phyloP scores from a whole-genome alignment of 1,140 invertebrate species.

The Orius insidiosus region DNA sequence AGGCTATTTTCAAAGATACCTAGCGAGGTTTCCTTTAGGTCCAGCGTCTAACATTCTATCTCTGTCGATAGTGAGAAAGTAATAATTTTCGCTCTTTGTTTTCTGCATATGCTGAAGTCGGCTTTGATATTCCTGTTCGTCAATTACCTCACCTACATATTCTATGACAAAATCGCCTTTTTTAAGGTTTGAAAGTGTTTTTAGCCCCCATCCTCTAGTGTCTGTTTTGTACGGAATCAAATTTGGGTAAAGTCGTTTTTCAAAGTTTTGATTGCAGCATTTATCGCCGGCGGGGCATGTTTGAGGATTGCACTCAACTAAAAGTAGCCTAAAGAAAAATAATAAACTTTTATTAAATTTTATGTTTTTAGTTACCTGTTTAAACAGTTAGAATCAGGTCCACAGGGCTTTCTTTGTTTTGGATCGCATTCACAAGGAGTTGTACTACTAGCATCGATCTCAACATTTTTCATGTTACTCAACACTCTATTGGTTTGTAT shows the following conservation, averaged over 20 bases:
- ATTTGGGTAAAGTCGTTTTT: constrained; percentile 59
- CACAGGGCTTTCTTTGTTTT: constrained; percentile 53
- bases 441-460: constrained; percentile 42
- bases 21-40: constrained; percentile 77
- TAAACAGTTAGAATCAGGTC: constrained; percentile 64
- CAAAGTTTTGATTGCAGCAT: constrained; percentile 83
- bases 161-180: constrained; percentile 63
- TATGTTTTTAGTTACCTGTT: constrained; percentile 43
- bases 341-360: constrained; percentile 1
- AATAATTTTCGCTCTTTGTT: constrained; percentile 79
- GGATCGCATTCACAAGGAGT: constrained; percentile 72
- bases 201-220: constrained; percentile 74
- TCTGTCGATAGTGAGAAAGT: constrained; percentile 83
- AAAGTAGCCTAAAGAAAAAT: constrained; percentile 41
- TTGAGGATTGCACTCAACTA: constrained; percentile 75
- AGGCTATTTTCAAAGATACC: too few species aligned
- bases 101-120: constrained; percentile 63
- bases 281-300: constrained; percentile 60
- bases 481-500: constrained; percentile 44
- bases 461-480: constrained; percentile 32
- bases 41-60: constrained; percentile 86
- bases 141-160: constrained; percentile 90
- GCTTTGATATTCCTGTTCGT: constrained; percentile 71
- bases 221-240: constrained; percentile 58
- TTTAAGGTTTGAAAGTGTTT: constrained; percentile 48